Evolutionary conservation across 2,113 vertebrate species (phyloP), one percentile per base, ranked within the genome.

Genomic region (Leuciscus idus): DNA sequence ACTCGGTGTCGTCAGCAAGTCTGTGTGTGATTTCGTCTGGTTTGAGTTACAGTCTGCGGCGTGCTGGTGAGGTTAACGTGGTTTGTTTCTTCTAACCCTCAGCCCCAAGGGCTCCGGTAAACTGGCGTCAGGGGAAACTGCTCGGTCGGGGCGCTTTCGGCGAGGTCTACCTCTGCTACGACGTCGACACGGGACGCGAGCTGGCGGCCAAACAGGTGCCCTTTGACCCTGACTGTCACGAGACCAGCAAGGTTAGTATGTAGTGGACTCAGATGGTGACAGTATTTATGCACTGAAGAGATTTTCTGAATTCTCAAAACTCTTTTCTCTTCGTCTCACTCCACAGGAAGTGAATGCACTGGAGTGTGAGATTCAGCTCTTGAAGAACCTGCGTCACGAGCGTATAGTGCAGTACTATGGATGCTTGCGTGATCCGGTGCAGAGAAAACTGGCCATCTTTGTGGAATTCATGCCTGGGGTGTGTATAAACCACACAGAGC

Each of bases 391-490:
- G 73, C 95, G 92, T 10, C 97, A 98, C 0, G 96, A 98, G 70
- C 94, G 97, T 73, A 98, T 98, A 0, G 97, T 98, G 62, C 97
- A 98, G 93, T 98, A 98, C 92, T 97, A 97, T 0, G 97, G 97
- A 5, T 97, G 96, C 77, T 92, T 97, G 75, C 91, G 97, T 76
- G 97, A 97, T 88, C 93, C 95, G 0, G 95, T 96, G 15, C 95
- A 95, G 90, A 97, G 89, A 91, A 98, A 96, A 19, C 92, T 98
- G 50, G 97, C 96, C 6, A 97, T 98, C 91, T 98, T 98, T 64
- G 96, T 98, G 19, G 97, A 98, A 91, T 98, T 97, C 78, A 97
- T 98, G 97, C 96, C 97, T 11, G 97, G 97, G 94, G 97, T 98
- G 72, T 61, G 96, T 93, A 89, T 77, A 43, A 13, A 23, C 48